Evolutionary conservation across 1,140 invertebrate species (phyloP).

Genomic region (Ctenoplectra terminalis): DNA sequence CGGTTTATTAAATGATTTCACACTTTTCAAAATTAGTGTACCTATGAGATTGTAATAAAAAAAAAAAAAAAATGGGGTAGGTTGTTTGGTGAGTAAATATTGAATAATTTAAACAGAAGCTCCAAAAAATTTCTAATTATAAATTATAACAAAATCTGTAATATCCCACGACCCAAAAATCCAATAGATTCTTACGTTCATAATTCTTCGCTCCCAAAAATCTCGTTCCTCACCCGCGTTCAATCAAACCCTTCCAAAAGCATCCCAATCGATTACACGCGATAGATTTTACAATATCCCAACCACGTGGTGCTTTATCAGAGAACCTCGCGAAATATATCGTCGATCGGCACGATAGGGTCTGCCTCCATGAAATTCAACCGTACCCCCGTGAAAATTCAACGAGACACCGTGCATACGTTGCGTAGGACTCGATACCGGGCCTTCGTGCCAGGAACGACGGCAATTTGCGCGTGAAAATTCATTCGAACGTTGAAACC

Average conservation of each 20-base stretch:
- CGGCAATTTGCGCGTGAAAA: constrained; percentile 25
- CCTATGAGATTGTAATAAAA: no score
- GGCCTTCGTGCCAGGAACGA: not conserved
- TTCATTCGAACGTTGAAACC: constrained; percentile 8
- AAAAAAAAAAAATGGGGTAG: no score
- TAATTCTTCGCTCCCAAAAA: not conserved
- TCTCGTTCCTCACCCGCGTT: not conserved
- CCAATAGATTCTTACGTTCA: no score
- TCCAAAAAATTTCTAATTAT: no score
- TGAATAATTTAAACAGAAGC: no score
- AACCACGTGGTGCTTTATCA: not conserved
- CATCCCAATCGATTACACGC: not conserved
- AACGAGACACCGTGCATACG: not conserved
- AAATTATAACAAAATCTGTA: no score
- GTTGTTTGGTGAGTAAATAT: no score
- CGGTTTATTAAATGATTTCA: no score
- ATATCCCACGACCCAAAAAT: no score
- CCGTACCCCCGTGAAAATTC: constrained; percentile 1
- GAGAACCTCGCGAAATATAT: not conserved
- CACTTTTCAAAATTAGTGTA: no score
- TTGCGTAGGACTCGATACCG: not conserved
- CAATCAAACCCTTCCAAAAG: not conserved
- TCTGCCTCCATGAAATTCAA: not conserved
- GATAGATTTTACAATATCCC: not conserved
- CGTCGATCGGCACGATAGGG: not conserved